Evolutionary conservation across 2,797 vertebrate species (phyloP), one percentile per base, ranked within the genome.

Genomic region (Characodon lateralis): DNA sequence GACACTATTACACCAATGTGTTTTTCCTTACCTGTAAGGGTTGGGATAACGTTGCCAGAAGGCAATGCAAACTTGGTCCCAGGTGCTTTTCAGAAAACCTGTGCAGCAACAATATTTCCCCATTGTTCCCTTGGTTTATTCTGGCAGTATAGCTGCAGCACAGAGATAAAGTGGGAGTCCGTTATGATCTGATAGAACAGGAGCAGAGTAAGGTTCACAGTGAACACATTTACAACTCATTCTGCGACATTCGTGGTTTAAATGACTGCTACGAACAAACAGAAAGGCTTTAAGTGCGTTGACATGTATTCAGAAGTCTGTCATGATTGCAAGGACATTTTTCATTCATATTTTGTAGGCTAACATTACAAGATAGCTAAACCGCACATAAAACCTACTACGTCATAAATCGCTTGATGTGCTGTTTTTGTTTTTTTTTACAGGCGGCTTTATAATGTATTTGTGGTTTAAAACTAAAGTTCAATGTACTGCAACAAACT

Each of bases 41-140:
- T 99, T 99, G 77, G 97, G 98, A 88, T 99, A 99, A 71, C 97
- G 94, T 90, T 98, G 96, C 97, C 97, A 99, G 91, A 97, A 99
- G 73, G 97, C 98, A 81, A 95, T 88, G 85, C 96, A 98, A 50
- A 99, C 98, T 97, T 99, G 98, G 97, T 98, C 98, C 98, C 98
- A 99, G 82, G 96, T 96, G 93, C 93, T 97, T 93, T 97, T 97
- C 83, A 99, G 96, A 93, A 97, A 94, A 89, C 95, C 95, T 78
- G 95, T 89, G 86, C 96, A 97, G 92, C 94, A 93, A 93, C 96
- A 97, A 89, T 98, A 97, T 85, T 99, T 99, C 93, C 97, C 97
- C 98, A 99, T 99, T 92, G 93, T 95, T 95, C 93, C 95, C 91
- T 66, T 55, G 0, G 70, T 85, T 88, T 83, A 75, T 28, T 77